These are phyloP conservation scores for Chironomus tentans DNA, from an alignment of 2,888 invertebrate species.

Conservation along the genomic window DNA sequence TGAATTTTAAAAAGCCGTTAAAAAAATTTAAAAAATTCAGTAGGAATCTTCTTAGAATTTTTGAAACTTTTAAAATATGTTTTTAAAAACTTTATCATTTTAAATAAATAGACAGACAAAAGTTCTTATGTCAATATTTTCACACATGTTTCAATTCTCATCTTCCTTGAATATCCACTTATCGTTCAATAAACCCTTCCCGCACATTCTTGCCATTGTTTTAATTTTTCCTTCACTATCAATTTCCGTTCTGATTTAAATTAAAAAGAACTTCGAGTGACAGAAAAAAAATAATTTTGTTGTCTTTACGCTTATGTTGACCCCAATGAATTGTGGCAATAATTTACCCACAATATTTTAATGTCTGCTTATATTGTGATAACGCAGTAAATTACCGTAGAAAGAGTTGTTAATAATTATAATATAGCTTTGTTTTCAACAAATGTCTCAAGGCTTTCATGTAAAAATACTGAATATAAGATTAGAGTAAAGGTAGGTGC, in stretches of 20 bases:
- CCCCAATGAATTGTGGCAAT: background rate
- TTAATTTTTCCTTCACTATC: background rate
- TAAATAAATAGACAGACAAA: too few species aligned
- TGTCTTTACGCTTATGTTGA: background rate
- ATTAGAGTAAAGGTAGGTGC: too few species aligned
- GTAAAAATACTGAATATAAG: background rate
- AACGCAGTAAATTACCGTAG: background rate
- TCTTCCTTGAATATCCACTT: background rate
- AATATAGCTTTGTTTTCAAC: background rate
- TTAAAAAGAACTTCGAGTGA: background rate
- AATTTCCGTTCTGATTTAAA: slow-evolving; percentile 25
- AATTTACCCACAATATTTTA: background rate
- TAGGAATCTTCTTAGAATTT: too few species aligned
- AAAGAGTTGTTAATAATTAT: background rate
- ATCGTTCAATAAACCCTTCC: slow-evolving; percentile 6
- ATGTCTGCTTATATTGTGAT: background rate
- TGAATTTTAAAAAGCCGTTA: too few species aligned
- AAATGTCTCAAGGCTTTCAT: background rate
- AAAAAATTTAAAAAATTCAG: too few species aligned
- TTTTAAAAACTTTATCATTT: too few species aligned
- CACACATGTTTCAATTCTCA: too few species aligned
- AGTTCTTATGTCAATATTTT: too few species aligned
- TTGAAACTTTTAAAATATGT: too few species aligned
- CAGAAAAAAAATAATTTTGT: background rate
- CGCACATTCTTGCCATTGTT: slow-evolving; percentile 2